Conservation (phyloP, 2,888 invertebrate species). For the Limenitis camilla region DNA sequence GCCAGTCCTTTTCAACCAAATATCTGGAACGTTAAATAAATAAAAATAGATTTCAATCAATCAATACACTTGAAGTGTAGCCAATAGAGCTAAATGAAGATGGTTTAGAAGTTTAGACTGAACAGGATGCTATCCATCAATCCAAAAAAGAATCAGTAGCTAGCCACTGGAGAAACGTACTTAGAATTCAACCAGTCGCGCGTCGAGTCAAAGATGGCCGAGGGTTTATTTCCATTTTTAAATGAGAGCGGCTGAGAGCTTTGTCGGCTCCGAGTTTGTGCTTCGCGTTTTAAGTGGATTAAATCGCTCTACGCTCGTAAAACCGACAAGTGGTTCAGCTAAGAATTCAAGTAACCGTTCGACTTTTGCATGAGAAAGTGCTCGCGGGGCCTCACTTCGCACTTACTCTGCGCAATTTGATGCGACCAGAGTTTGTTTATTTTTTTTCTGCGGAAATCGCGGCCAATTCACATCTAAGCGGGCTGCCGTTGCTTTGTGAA, state of each 20-base stretch:
- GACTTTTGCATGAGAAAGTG: slow-evolving; percentile 74
- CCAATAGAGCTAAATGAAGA: slow-evolving; percentile 18
- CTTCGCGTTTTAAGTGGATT: slow-evolving; percentile 76
- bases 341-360: slow-evolving; percentile 74
- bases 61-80: slow-evolving; percentile 5
- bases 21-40: slow-evolving; percentile 4
- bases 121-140: slow-evolving; percentile 35
- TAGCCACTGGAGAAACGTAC: slow-evolving; percentile 57
- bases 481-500: slow-evolving; percentile 55
- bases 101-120: slow-evolving; percentile 12
- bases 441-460: slow-evolving; percentile 47
- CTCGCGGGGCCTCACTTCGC: slow-evolving; percentile 57
- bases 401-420: slow-evolving; percentile 58
- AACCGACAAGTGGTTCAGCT: slow-evolving; percentile 72
- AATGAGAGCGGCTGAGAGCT: slow-evolving; percentile 74
- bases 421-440: slow-evolving; percentile 54
- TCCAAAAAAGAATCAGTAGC: slow-evolving; percentile 50
- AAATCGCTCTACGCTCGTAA: slow-evolving; percentile 74
- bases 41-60: slow-evolving; percentile 4
- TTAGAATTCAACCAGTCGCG: slow-evolving; percentile 65
- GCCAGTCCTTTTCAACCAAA: slow-evolving; percentile 1
- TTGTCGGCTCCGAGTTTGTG: slow-evolving; percentile 73
- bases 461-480: slow-evolving; percentile 48
- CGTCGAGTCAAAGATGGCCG: slow-evolving; percentile 71
- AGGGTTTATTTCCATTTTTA: slow-evolving; percentile 74